Percentiles rank a stretch among this genome's conserved stretches.
phyloP scores from a whole-genome alignment of 2,113 vertebrate genomes.

The Semnornis frantzii region DNA sequence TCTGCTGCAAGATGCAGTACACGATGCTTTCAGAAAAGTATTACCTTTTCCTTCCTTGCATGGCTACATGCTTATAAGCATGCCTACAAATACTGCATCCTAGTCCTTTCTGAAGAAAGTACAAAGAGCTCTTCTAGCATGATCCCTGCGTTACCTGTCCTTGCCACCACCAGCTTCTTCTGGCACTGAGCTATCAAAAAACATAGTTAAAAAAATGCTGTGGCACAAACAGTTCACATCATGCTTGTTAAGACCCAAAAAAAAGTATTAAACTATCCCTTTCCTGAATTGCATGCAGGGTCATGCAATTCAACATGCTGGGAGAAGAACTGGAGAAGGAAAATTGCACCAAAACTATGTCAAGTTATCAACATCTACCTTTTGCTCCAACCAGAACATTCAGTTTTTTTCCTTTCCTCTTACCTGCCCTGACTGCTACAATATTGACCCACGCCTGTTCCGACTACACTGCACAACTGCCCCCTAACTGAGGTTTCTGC shows the following conservation, averaged over 20 bases:
- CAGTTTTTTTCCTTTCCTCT: neutral
- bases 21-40: neutral
- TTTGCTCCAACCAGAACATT: neutral
- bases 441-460: neutral
- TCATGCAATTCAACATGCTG: neutral
- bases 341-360: neutral
- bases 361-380: neutral
- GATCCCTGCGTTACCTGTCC: neutral
- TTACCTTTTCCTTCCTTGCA: neutral
- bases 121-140: neutral
- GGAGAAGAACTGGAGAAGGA: neutral
- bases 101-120: neutral
- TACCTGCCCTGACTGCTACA: neutral
- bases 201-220: neutral
- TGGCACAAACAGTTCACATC: neutral
- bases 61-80: neutral
- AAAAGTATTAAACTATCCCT: neutral
- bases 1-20: neutral
- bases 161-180: neutral
- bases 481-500: rapidly evolving
- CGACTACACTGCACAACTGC: neutral
- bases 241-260: neutral
- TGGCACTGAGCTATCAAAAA: neutral
- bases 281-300: neutral
- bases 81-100: neutral